These are phyloP conservation scores for Pseudopodoces humilis DNA, from an alignment of 2,113 vertebrate genomes.

Conservation along the genomic window DNA sequence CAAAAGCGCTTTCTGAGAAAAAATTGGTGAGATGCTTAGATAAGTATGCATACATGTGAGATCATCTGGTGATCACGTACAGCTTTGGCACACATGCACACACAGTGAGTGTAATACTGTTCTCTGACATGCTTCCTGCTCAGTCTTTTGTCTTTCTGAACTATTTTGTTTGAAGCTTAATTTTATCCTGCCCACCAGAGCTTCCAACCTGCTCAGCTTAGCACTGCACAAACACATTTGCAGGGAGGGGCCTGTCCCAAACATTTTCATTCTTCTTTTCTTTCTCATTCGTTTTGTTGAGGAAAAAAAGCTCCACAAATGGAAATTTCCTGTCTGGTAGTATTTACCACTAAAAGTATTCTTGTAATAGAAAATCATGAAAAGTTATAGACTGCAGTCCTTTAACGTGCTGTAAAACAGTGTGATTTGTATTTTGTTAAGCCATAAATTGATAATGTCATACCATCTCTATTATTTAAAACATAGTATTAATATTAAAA, in stretches of 20 bases:
- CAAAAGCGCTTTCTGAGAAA: background rate
- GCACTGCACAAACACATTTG: background rate
- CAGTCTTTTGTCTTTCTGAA: background rate
- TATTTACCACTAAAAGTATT: background rate
- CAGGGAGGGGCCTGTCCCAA: background rate
- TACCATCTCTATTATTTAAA: conserved; percentile 14
- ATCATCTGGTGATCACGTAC: background rate
- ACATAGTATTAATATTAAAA: conserved; percentile 11
- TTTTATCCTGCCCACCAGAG: background rate
- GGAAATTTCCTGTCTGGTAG: background rate
- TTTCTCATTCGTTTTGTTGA: background rate
- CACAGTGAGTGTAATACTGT: background rate
- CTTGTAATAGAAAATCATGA: background rate
- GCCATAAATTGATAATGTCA: background rate
- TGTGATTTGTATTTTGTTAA: background rate
- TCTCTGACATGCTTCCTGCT: background rate
- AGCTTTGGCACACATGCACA: background rate
- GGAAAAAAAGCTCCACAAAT: fast-evolving
- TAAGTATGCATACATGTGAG: fast-evolving
- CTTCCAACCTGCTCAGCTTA: background rate
- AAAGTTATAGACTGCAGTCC: background rate
- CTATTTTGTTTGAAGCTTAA: background rate
- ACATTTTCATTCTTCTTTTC: background rate
- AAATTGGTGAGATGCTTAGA: background rate
- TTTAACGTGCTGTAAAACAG: background rate